These are phyloP conservation scores for Drosophila yakuba DNA, from an alignment of 1,140 invertebrate genomes.

Conservation along the genomic window DNA sequence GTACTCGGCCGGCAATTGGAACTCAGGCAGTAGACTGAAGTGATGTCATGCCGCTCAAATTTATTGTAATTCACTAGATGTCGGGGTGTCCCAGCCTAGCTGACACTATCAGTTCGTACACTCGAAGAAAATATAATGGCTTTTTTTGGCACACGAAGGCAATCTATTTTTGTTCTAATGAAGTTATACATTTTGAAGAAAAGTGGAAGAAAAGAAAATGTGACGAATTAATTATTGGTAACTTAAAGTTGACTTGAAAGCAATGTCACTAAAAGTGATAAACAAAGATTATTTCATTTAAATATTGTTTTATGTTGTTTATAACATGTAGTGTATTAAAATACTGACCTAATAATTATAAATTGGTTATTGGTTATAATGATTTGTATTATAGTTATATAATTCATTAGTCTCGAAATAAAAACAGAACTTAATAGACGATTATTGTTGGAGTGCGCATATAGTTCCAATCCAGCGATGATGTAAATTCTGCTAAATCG, in stretches of 20 bases:
- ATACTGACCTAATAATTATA: too few species aligned
- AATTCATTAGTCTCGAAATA: too few species aligned
- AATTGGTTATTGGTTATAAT: too few species aligned
- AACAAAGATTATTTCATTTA: not conserved
- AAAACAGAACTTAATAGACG: too few species aligned
- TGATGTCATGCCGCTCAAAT: slow-evolving; percentile 77
- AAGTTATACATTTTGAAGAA: too few species aligned
- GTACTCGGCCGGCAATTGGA: slow-evolving; percentile 51
- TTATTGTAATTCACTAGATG: slow-evolving; percentile 44
- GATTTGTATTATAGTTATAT: too few species aligned
- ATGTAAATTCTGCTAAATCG: slow-evolving; percentile 56
- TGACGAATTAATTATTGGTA: too few species aligned
- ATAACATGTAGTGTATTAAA: too few species aligned
- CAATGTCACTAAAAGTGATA: not conserved
- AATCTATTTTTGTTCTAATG: not conserved
- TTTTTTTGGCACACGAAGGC: not conserved
- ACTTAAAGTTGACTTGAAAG: too few species aligned
- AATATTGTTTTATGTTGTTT: not conserved
- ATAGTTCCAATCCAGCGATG: slow-evolving; percentile 15
- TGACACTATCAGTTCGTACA: slow-evolving; percentile 16
- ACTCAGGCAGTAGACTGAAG: slow-evolving; percentile 49
- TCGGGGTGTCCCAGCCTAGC: slow-evolving; percentile 46
- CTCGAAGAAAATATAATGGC: not conserved
- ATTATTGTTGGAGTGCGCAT: not conserved
- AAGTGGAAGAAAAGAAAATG: too few species aligned